A percentile compares a stretch with the other conserved stretches of the same genome.
phyloP scores from a whole-genome alignment of 2,797 vertebrate genomes.

The Aeoliscus strigatus region DNA sequence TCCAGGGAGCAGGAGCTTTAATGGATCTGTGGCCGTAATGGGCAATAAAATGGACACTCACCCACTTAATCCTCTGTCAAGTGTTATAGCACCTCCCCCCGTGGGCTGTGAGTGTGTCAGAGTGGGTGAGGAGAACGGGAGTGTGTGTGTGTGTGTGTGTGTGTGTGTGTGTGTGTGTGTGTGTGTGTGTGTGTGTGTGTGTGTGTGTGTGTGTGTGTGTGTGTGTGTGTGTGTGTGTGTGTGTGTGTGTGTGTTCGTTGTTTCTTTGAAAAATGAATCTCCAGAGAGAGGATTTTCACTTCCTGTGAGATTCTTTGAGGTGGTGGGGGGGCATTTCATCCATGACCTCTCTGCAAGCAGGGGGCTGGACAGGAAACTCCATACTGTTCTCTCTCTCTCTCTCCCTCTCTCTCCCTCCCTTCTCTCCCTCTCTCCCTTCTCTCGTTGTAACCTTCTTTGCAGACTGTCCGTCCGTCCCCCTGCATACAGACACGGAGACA shows the following conservation, averaged over 20 bases:
- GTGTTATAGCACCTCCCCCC: conserved; percentile 17
- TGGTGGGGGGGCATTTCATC: conserved; percentile 7
- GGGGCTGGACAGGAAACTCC: conserved; percentile 48
- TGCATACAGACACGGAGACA: conserved; percentile 22
- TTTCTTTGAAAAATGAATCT: conserved; percentile 34
- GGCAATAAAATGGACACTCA: conserved; percentile 36
- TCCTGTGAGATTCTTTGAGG: conserved; percentile 58
- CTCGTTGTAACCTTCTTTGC: conserved; percentile 15
- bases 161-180: conserved; percentile 11
- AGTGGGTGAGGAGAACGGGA: neutral
- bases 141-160: conserved; percentile 1
- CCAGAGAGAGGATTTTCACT: conserved; percentile 43
- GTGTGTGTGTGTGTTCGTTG: conserved; percentile 11
- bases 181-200: conserved; percentile 5
- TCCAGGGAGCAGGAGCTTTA: conserved; percentile 24
- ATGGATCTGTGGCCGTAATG: conserved; percentile 31
- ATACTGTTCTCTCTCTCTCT: conserved; percentile 29
- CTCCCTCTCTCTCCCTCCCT: conserved; percentile 14
- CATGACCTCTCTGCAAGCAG: conserved; percentile 40
- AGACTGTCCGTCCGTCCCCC: conserved; percentile 5
- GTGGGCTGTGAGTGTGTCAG: neutral
- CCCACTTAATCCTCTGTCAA: conserved; percentile 48
- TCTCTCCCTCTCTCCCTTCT: conserved; percentile 11
- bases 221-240: neutral
- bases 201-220: neutral